These are phyloP conservation scores for Pteronotus mesoamericanus DNA, from an alignment of 2,797 vertebrate genomes.

Conservation along the genomic window DNA sequence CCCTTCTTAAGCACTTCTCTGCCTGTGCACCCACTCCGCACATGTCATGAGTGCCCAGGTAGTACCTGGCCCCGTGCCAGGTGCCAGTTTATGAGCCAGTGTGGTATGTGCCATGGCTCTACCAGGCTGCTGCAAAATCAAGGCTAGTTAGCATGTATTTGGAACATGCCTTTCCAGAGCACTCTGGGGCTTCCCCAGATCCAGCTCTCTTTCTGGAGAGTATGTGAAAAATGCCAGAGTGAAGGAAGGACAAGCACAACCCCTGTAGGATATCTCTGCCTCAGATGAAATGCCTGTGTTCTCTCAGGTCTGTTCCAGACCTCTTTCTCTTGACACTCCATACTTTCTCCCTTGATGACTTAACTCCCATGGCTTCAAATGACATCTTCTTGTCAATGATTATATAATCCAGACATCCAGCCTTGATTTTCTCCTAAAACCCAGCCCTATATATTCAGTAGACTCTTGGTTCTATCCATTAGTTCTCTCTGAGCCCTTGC, in stretches of 20 bases:
- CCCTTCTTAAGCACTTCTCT: background rate
- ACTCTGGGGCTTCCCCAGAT: background rate
- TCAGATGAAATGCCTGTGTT: background rate
- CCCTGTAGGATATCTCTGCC: background rate
- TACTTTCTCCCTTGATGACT: background rate
- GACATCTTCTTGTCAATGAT: background rate
- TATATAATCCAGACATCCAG: background rate
- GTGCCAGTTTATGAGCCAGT: background rate
- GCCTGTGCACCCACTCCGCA: background rate
- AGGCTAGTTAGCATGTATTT: background rate
- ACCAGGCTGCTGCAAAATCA: background rate
- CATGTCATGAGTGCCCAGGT: background rate
- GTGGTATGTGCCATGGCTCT: rapidly evolving
- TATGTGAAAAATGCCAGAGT: background rate
- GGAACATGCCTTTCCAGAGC: background rate
- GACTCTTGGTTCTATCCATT: background rate
- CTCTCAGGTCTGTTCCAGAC: background rate
- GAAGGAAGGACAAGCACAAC: background rate
- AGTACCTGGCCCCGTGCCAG: background rate
- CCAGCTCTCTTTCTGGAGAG: background rate
- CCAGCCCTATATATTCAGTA: background rate
- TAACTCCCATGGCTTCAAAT: background rate
- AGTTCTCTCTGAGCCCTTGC: background rate
- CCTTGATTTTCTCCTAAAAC: background rate
- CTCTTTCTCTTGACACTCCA: background rate